Percentiles rank a stretch among this genome's conserved stretches.
Conservation (phyloP, 1,140 invertebrate genomes). For the Lanistes nyassanus region DNA sequence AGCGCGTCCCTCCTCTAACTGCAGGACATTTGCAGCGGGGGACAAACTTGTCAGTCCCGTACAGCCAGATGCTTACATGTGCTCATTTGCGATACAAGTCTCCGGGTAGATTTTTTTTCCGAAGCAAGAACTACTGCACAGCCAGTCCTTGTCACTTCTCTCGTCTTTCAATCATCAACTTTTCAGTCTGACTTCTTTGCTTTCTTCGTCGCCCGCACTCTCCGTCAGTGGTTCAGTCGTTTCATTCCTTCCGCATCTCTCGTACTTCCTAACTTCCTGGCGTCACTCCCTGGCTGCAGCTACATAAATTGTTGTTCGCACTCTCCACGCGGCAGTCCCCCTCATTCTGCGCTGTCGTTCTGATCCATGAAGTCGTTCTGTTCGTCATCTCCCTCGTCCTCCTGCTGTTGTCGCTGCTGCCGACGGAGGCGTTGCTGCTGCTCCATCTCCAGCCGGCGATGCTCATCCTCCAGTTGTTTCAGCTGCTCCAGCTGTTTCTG, state of each 20-base stretch:
- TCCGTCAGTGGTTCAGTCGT: neutral
- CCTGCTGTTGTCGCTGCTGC: neutral
- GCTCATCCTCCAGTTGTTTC: constrained; percentile 19
- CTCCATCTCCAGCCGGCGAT: constrained; percentile 14
- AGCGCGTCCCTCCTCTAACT: too few species aligned
- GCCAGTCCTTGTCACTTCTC: too few species aligned
- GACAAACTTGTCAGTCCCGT: too few species aligned
- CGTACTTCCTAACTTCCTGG: neutral
- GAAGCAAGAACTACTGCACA: too few species aligned
- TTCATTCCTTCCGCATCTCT: too few species aligned
- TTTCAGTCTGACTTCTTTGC: neutral
- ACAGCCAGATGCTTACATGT: too few species aligned
- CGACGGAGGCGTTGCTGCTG: neutral
- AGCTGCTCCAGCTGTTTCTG: constrained; percentile 19
- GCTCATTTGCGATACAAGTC: too few species aligned
- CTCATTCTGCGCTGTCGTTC: neutral
- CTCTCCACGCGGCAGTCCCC: neutral
- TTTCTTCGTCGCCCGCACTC: neutral
- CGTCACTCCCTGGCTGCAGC: neutral
- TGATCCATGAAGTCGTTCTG: constrained; percentile 4
- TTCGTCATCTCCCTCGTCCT: neutral
- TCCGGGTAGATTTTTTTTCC: too few species aligned
- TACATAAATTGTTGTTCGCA: neutral
- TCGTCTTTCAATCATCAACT: neutral
- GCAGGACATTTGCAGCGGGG: too few species aligned